Base-by-base conservation (phyloP, 2,113 vertebrate species). In the Hippocampus abdominalis region DNA sequence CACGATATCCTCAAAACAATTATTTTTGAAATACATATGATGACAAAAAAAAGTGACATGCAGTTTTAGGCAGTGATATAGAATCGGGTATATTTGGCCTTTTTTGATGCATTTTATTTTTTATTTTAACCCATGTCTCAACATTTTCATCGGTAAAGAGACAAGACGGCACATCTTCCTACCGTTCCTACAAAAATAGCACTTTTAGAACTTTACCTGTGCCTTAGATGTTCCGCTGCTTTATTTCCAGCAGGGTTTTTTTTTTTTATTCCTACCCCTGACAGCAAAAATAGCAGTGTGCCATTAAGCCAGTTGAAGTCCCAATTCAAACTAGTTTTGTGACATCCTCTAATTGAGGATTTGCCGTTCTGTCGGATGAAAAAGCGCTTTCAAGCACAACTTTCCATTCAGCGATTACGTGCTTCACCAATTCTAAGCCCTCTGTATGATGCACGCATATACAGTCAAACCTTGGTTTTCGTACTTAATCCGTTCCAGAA, bases 321-420 rank as follows among this genome's bases (percentile, higher is more conserved):
- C 84, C 85, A 87, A 87, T 87, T 89, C 86, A 89, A 84, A 80
- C 84, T 79, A 86, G 84, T 87, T 91, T 84, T 87, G 82, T 86
- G 85, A 86, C 88, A 89, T 75, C 82, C 86, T 87, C 90, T 90
- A 90, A 91, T 90, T 86, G 88, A 86, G 87, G 86, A 91, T 89
- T 87, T 84, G 84, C 69, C 86, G 86, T 88, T 75, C 61, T 85
- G 86, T 84, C 63, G 69, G 80, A 87, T 64, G 18, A 64, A 86
- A 89, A 85, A 84, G 74, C 76, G 88, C 88, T 90, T 90, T 90
- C 80, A 87, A 89, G 87, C 80, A 87, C 84, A 87, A 88, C 83
- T 85, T 90, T 90, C 87, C 82, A 90, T 84, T 80, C 76, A 80
- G 72, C 72, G 86, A 91, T 91, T 88, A 90, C 88, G 89, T 90